A percentile compares a stretch with the other conserved stretches of the same genome.
Conservation (phyloP, 2,797 vertebrate genomes). For the Danio albolineatus region DNA sequence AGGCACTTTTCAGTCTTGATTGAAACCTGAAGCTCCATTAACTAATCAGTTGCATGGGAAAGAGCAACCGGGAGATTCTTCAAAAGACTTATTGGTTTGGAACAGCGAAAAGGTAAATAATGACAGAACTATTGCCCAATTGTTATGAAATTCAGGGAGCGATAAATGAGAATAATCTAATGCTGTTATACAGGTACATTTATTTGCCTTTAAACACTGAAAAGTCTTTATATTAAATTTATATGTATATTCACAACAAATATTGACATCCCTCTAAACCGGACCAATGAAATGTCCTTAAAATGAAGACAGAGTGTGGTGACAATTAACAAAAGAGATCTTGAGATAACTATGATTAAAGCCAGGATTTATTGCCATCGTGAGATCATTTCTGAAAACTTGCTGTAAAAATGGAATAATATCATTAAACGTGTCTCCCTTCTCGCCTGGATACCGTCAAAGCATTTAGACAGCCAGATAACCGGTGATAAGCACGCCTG, state of each 20-base stretch:
- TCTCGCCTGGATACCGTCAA: slow-evolving; percentile 40
- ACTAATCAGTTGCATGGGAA: neutral
- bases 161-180: neutral
- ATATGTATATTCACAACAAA: slow-evolving; percentile 8
- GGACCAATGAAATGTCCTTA: neutral
- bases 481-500: slow-evolving; percentile 55
- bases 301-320: slow-evolving; percentile 55
- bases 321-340: slow-evolving; percentile 61
- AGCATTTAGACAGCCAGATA: slow-evolving; percentile 58
- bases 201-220: neutral
- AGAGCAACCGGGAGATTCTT: neutral
- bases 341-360: slow-evolving; percentile 65
- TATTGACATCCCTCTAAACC: neutral
- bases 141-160: neutral
- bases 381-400: slow-evolving; percentile 67
- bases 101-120: neutral
- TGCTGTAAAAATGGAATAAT: slow-evolving; percentile 69
- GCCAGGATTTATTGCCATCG: slow-evolving; percentile 25
- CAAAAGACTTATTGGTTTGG: neutral
- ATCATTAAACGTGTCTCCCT: slow-evolving; percentile 67
- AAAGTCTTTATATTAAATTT: neutral
- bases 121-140: neutral
- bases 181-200: neutral
- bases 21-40: neutral
- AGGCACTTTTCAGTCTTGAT: neutral